Conservation (phyloP, 2,113 vertebrate species). For the Aphyosemion australe region DNA sequence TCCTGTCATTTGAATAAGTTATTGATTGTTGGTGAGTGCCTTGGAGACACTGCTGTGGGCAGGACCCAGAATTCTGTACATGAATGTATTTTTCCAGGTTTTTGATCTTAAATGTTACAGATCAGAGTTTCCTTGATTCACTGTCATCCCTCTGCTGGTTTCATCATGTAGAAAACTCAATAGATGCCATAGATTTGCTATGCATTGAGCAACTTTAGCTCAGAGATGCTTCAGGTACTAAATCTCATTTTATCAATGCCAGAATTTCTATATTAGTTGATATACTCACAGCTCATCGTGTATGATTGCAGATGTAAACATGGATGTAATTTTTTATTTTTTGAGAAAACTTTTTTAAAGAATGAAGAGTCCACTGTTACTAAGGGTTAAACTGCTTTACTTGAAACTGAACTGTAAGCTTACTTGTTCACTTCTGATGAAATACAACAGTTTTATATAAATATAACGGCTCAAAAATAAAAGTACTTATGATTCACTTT, state of each 20-base stretch:
- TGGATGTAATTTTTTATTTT: not conserved
- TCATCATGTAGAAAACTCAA: not conserved
- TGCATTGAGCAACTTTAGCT: slow-evolving; percentile 4
- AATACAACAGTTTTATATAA: slow-evolving; percentile 48
- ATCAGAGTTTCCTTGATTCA: slow-evolving; percentile 48
- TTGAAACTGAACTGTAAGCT: slow-evolving; percentile 38
- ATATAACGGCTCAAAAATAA: slow-evolving; percentile 62
- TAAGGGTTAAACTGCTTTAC: slow-evolving; percentile 38
- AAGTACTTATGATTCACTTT: slow-evolving; percentile 38
- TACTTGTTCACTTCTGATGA: slow-evolving; percentile 15
- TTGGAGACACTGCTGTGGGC: slow-evolving; percentile 65
- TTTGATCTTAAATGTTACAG: slow-evolving; percentile 36
- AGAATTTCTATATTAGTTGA: not conserved
- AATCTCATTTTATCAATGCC: not conserved
- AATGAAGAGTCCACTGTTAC: slow-evolving; percentile 44
- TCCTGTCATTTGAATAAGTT: slow-evolving; percentile 58
- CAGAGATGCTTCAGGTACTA: slow-evolving; percentile 44
- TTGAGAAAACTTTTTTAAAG: slow-evolving; percentile 8
- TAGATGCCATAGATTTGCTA: slow-evolving; percentile 17
- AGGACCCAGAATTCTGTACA: slow-evolving; percentile 75
- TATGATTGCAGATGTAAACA: not conserved
- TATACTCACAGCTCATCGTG: not conserved
- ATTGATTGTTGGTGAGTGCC: slow-evolving; percentile 64
- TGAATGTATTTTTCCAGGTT: slow-evolving; percentile 60
- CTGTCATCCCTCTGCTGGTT: not conserved